Evolutionary conservation across 2,888 invertebrate species (phyloP).

Genomic region (Caenorhabditis sp.): DNA sequence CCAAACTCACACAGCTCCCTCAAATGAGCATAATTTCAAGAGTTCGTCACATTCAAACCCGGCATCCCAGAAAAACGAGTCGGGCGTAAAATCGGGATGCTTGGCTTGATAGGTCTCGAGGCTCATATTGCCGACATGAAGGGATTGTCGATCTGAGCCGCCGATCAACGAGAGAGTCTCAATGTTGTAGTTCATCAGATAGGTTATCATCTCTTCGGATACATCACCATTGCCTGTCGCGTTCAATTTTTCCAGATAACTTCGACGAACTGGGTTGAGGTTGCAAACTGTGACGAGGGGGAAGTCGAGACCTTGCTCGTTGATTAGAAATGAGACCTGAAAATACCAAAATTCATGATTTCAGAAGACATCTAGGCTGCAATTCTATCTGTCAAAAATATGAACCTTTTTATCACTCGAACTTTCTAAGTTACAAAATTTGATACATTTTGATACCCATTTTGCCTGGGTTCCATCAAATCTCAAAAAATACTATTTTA

Average conservation of each 20-base stretch:
- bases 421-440: too few species aligned
- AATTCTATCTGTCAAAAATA: too few species aligned
- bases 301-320: slow-evolving; percentile 61
- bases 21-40: slow-evolving; percentile 58
- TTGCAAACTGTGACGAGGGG: slow-evolving; percentile 64
- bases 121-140: slow-evolving; percentile 24
- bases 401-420: too few species aligned
- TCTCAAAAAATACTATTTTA: too few species aligned
- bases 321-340: slow-evolving; percentile 60
- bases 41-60: slow-evolving; percentile 54
- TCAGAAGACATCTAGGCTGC: too few species aligned
- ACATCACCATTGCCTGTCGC: slow-evolving; percentile 39
- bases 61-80: slow-evolving; percentile 19
- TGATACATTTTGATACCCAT: too few species aligned
- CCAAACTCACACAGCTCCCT: slow-evolving; percentile 39
- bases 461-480: too few species aligned
- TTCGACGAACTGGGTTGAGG: slow-evolving; percentile 55
- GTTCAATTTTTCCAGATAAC: slow-evolving; percentile 45
- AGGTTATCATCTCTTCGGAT: slow-evolving; percentile 38
- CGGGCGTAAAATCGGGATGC: slow-evolving; percentile 26
- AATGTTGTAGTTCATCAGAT: slow-evolving; percentile 40
- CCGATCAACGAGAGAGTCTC: slow-evolving; percentile 28
- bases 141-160: slow-evolving; percentile 4
- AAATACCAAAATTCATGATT: background rate
- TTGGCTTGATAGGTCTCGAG: slow-evolving; percentile 15